Evolutionary conservation across 2,797 vertebrate genomes (phyloP), one percentile per base, ranked within the genome.

Genomic region (Coranthus polyacanthus): DNA sequence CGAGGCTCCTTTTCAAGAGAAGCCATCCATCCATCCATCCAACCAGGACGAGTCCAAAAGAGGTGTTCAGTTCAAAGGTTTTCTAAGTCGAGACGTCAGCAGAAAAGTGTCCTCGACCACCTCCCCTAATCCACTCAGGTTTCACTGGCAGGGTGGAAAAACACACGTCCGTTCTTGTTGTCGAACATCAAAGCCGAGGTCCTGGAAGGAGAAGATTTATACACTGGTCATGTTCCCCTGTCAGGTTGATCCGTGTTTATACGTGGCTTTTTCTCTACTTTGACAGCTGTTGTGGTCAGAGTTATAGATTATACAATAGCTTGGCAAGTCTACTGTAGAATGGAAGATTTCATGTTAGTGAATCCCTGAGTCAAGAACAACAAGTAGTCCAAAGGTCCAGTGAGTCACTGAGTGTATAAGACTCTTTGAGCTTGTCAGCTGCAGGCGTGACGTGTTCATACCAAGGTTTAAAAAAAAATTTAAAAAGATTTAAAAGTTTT

Each of bases 161-260:
- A 70, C 61, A 52, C 73, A 58, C 39, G 77, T 76, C 65, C 1
- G 8, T 18, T 82, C 70, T 82, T 82, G 81, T 75, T 76, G 74
- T 60, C 7, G 12, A 63, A 83, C 84, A 80, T 88, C 73, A 88
- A 84, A 90, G 83, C 54, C 1, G 21, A 68, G 60, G 41, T 59
- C 22, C 42, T 17, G 45, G 56, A 70, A 76, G 74, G 43, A 76
- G 41, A 6, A 54, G 64, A 65, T 78, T 70, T 57, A 61, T 60
- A 8, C 22, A 42, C 72, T 38, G 61, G 61, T 77, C 1, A 21
- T 70, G 60, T 58, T 73, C 66, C 59, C 11, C 69, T 38, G 68
- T 82, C 79, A 79, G 78, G 52, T 52, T 68, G 53, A 75, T 78
- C 76, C 24, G 0, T 82, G 77, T 82, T 84, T 62, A 63, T 49